Evolutionary conservation across 2,888 invertebrate species (phyloP), one percentile per base, ranked within the genome.

Genomic region (Drosophila picticornis): DNA sequence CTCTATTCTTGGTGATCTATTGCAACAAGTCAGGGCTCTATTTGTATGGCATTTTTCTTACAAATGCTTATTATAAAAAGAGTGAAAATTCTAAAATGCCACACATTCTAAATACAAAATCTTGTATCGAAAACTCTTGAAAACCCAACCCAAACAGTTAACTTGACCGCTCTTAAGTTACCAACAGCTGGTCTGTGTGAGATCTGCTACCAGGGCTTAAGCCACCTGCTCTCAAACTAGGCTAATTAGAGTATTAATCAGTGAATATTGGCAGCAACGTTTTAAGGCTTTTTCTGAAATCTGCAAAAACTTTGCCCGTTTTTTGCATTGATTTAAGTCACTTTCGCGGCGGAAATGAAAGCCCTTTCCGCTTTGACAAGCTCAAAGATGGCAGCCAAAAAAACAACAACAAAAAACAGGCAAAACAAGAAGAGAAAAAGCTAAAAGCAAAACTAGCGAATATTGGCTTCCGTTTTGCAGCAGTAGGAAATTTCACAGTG

Each of bases 271-370:
- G 16, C 6, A 19, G 19, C 19, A 48, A 0, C 5, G 4, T 10
- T 34, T 48, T 27, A 32, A 32, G 53, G 19, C 22, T 62, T 40
- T 40, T 62, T 40, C 13, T 9, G 31, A 29, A 56, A 34, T 10
- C 9, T 2, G 5, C 7, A 9, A 4, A n/a, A 31, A 5, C 13
- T 1, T 32, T 25, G 27, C 11, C 4, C 2, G n/a, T 16, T 40
- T 60, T 48, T 59, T 53, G 50, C 25, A 60, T 48, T 36, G 9
- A 58, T 55, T 72, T 48, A 75, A 79, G 70, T 74, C 65, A 48
- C 36, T 72, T 74, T 74, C 53, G 77, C 76, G 81, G 74, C 91
- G 91, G 91, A 91, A 91, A 91, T 92, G 91, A 90, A 91, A 84
- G 89, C 89, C 87, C 87, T 89, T 91, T 91, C 91, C 91, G 90